Conservation (phyloP, 1,140 invertebrate genomes). For the Drosophila albomicans region DNA sequence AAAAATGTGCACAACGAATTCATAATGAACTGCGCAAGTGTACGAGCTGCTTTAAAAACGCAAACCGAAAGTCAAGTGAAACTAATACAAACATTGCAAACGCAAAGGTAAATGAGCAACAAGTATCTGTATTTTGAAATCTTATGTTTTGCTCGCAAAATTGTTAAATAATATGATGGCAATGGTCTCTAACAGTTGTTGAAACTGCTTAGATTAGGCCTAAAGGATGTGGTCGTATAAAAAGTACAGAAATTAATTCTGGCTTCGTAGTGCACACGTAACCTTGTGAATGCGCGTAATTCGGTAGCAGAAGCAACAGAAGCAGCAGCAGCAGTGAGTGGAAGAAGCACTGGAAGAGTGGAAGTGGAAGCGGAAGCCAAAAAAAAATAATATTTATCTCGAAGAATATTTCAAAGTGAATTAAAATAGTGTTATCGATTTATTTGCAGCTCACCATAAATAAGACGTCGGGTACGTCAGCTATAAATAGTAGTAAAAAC, state of each 20-base stretch:
- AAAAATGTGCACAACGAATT: slow-evolving; percentile 38
- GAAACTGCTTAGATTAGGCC: neutral
- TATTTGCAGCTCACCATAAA: slow-evolving; percentile 36
- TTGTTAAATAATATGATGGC: slow-evolving; percentile 17
- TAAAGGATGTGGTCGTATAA: neutral
- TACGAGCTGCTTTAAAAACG: slow-evolving; percentile 32
- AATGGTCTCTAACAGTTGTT: neutral
- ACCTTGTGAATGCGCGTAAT: slow-evolving; percentile 84
- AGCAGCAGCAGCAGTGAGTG: slow-evolving; percentile 34
- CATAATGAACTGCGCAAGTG: slow-evolving; percentile 48
- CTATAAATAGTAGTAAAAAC: slow-evolving; percentile 24
- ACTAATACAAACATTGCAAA: slow-evolving; percentile 67
- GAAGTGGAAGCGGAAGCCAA: slow-evolving; percentile 33
- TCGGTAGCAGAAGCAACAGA: slow-evolving; percentile 68
- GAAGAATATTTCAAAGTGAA: slow-evolving; percentile 17
- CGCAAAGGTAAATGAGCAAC: slow-evolving; percentile 63
- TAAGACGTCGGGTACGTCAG: slow-evolving; percentile 71
- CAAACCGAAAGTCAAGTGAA: slow-evolving; percentile 50
- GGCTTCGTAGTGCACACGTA: slow-evolving; percentile 73
- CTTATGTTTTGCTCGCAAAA: slow-evolving; percentile 8
- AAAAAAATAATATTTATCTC: slow-evolving; percentile 36
- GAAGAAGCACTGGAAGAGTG: slow-evolving; percentile 26
- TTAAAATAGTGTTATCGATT: slow-evolving; percentile 27
- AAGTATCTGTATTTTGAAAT: slow-evolving; percentile 58
- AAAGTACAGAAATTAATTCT: slow-evolving; percentile 25